Conservation (phyloP, 2,888 invertebrate genomes). For the Machimus atricapillus region DNA sequence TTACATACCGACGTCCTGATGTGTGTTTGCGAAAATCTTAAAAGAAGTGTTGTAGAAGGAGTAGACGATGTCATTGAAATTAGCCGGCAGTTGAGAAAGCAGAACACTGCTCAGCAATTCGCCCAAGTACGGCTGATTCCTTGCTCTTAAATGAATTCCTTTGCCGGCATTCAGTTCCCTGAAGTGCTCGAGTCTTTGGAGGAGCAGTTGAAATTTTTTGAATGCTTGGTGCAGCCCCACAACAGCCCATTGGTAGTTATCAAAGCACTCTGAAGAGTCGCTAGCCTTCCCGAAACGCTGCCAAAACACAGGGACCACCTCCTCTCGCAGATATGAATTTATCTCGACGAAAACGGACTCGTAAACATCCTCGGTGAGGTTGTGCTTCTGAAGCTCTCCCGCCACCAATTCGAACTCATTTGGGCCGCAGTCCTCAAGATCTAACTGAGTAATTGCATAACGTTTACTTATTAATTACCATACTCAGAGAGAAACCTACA, state of each 20-base stretch:
- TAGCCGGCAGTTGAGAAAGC: conserved; percentile 74
- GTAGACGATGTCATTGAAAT: conserved; percentile 73
- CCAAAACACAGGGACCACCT: conserved; percentile 59
- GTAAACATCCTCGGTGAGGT: conserved; percentile 51
- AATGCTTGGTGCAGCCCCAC: conserved; percentile 55
- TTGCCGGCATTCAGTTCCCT: conserved; percentile 48
- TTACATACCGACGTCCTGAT: conserved; percentile 55
- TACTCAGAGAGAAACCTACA: conserved; percentile 48
- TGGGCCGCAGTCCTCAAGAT: conserved; percentile 17
- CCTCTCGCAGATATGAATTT: conserved; percentile 53
- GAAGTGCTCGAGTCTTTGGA: conserved; percentile 51
- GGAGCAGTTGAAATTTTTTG: conserved; percentile 50
- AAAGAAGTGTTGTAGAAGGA: conserved; percentile 82
- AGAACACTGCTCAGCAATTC: conserved; percentile 71
- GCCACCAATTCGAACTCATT: conserved; percentile 43
- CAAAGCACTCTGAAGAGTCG: conserved; percentile 51
- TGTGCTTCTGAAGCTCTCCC: conserved; percentile 34
- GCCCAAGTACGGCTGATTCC: conserved; percentile 56
- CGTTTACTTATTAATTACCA: background rate
- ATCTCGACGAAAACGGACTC: conserved; percentile 56
- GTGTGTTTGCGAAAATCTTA: conserved; percentile 69
- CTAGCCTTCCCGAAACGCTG: conserved; percentile 52
- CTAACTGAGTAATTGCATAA: background rate
- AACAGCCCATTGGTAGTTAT: conserved; percentile 56
- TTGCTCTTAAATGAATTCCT: conserved; percentile 39